A percentile compares a stretch with the other conserved stretches of the same genome.
phyloP scores from a whole-genome alignment of 2,888 invertebrate genomes.

The Pachymerium ferrugineum region DNA sequence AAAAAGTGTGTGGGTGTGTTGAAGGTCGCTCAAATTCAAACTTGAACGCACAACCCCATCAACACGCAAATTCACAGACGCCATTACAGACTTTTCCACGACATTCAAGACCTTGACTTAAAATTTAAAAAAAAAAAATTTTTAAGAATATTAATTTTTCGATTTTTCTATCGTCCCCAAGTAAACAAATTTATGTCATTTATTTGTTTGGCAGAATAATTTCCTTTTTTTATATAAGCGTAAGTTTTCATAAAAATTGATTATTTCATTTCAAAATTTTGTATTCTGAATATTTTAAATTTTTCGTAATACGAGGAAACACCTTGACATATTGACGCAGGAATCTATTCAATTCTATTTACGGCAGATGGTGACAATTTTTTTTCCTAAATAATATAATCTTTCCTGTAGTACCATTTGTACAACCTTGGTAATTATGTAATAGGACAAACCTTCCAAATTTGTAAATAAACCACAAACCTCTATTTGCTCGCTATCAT shows the following conservation, averaged over 20 bases:
- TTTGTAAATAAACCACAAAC: conserved; percentile 1
- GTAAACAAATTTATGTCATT: too few relatives aligned
- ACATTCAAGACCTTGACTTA: conserved; percentile 17
- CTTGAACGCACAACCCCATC: conserved; percentile 7
- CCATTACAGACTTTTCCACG: conserved; percentile 4
- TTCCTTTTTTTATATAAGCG: too few relatives aligned
- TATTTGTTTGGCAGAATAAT: too few relatives aligned
- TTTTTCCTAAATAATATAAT: background rate
- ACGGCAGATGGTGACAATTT: conserved; percentile 16
- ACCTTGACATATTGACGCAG: conserved; percentile 23
- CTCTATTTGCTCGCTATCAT: background rate
- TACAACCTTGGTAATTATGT: conserved; percentile 14
- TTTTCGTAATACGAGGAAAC: background rate
- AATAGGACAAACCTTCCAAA: background rate
- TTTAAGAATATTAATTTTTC: background rate
- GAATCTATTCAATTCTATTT: conserved; percentile 4
- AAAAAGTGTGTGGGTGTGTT: conserved; percentile 18
- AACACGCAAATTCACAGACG: conserved; percentile 22
- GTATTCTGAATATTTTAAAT: background rate
- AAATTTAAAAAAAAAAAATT: background rate
- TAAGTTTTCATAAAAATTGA: too few relatives aligned
- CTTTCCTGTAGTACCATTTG: background rate
- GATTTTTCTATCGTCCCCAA: too few relatives aligned
- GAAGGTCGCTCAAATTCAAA: conserved; percentile 1
- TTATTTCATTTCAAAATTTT: background rate